Evolutionary conservation across 1,140 invertebrate species (phyloP).

Genomic region (Scylla paramamosain): DNA sequence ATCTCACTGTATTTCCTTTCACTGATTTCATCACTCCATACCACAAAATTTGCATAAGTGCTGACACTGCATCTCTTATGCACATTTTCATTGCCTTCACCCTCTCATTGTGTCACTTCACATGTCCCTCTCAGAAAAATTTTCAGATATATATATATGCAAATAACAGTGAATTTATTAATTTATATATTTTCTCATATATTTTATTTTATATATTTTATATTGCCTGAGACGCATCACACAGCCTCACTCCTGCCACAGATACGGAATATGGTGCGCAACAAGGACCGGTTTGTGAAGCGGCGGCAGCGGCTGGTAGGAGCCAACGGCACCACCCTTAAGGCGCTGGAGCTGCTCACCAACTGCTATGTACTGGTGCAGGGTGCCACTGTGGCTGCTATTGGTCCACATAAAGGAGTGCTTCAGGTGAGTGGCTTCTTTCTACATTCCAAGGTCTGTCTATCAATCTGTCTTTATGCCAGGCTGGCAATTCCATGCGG

Average conservation of each 20-base stretch:
- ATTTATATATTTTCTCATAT: not conserved
- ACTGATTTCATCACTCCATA: no score
- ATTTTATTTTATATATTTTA: not conserved
- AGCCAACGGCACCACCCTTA: conserved; percentile 97
- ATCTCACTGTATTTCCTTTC: no score
- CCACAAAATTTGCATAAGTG: no score
- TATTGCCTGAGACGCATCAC: not conserved
- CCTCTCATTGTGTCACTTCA: no score
- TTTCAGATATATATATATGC: no score
- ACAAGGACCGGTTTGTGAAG: conserved; percentile 98
- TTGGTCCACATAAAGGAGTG: conserved; percentile 97
- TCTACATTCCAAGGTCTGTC: not conserved
- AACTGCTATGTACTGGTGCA: conserved; percentile 98
- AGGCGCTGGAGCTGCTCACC: conserved; percentile 98
- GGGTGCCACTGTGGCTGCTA: conserved; percentile 97
- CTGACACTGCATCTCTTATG: no score
- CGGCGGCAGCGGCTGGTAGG: conserved; percentile 96
- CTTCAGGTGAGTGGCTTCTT: conserved; percentile 85
- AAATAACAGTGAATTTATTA: not conserved
- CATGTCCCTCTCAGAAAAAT: no score
- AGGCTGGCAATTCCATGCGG: no score
- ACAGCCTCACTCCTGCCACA: not conserved
- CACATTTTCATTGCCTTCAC: no score
- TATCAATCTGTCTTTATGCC: not conserved
- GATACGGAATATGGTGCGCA: conserved; percentile 85